A percentile compares a stretch with the other conserved stretches of the same genome.
Evolutionary conservation across 2,113 vertebrate genomes (phyloP).

Genomic region (Ammospiza nelsoni): DNA sequence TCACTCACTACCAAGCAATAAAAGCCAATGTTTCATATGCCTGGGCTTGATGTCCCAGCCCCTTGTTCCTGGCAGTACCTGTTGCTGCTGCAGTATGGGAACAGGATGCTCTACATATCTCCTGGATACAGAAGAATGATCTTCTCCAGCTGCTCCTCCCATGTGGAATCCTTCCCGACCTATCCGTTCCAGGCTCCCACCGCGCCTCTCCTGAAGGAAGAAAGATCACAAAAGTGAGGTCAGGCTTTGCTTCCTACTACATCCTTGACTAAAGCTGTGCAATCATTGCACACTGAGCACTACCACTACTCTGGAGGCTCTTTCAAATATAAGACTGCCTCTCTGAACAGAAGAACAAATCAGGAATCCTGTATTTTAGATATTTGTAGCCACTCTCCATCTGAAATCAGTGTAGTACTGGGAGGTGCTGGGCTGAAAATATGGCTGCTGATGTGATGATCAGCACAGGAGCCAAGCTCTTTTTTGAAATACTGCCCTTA

Average conservation of each 20-base stretch:
- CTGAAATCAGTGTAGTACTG: background rate
- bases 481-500: background rate
- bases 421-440: background rate
- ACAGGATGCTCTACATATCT: constrained; percentile 64
- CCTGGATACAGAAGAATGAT: constrained; percentile 28
- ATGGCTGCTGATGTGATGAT: background rate
- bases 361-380: background rate
- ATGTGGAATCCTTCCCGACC: constrained; percentile 47
- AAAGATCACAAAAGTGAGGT: background rate
- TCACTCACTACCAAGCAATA: background rate
- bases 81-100: constrained; percentile 44
- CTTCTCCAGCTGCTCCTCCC: constrained; percentile 53
- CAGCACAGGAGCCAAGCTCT: background rate
- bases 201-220: constrained; percentile 54
- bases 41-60: background rate
- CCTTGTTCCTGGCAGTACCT: constrained; percentile 53
- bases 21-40: background rate
- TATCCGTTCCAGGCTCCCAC: constrained; percentile 64
- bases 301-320: background rate
- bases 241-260: background rate
- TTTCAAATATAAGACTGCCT: background rate
- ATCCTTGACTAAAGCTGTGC: background rate
- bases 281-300: background rate
- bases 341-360: background rate
- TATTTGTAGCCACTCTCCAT: background rate